phyloP scores from a whole-genome alignment of 2,888 invertebrate species.

The Ptilodon capucinus region DNA sequence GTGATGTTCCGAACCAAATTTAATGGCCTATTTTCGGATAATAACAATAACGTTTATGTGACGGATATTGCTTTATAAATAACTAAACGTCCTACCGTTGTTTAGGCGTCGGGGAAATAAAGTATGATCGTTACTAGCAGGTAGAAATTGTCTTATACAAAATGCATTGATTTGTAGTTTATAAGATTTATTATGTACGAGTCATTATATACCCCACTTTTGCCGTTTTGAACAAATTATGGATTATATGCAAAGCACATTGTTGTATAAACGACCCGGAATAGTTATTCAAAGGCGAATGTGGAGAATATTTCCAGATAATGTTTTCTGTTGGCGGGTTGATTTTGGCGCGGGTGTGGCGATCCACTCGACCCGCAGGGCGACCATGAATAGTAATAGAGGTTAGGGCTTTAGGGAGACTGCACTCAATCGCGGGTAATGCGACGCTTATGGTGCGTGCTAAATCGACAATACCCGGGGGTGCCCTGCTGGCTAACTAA shows the following conservation, averaged over 20 bases:
- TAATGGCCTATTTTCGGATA: constrained; percentile 67
- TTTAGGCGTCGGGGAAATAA: constrained; percentile 8
- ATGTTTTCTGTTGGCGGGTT: constrained; percentile 48
- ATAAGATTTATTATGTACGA: constrained; percentile 22
- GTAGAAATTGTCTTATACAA: constrained; percentile 16
- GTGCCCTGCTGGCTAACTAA: constrained; percentile 57
- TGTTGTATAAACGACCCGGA: constrained; percentile 22
- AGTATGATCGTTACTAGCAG: background rate
- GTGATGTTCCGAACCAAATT: constrained; percentile 70
- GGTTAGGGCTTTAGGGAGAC: constrained; percentile 58
- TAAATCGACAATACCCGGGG: constrained; percentile 77
- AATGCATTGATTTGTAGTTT: constrained; percentile 30
- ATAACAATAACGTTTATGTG: constrained; percentile 74
- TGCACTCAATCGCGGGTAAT: constrained; percentile 50
- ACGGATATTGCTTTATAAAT: constrained; percentile 63
- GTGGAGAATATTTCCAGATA: constrained; percentile 51
- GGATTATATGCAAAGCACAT: constrained; percentile 10
- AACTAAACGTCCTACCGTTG: constrained; percentile 36
- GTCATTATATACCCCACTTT: constrained; percentile 24
- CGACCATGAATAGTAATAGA: constrained; percentile 77
- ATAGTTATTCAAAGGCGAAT: constrained; percentile 53
- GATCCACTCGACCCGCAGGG: constrained; percentile 59
- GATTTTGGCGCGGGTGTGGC: constrained; percentile 39
- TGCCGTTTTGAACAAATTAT: constrained; percentile 31
- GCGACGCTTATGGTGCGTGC: constrained; percentile 77